Conservation (phyloP, 2,797 vertebrate species). For the Manis javanica region DNA sequence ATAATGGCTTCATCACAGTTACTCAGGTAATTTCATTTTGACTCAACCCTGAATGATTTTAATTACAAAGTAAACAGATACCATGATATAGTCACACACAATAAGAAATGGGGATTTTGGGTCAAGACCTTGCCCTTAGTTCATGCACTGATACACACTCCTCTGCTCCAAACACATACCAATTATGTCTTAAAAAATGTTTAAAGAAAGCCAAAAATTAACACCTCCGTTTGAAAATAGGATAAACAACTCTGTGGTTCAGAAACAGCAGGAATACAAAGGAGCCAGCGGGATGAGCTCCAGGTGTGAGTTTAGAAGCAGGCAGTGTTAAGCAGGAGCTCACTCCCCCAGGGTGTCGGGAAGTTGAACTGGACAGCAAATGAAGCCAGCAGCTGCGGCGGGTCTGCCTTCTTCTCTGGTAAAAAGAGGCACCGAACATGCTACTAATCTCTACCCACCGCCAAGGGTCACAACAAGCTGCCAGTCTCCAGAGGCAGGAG, state of each 20-base stretch:
- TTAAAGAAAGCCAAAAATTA: neutral
- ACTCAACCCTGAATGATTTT: constrained; percentile 67
- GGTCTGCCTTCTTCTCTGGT: neutral
- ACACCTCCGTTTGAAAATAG: neutral
- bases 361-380: neutral
- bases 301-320: neutral
- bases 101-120: neutral
- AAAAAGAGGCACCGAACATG: neutral
- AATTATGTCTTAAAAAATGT: neutral
- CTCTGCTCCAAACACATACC: neutral
- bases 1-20: neutral
- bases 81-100: neutral
- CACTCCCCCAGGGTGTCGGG: neutral
- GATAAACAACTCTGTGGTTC: neutral
- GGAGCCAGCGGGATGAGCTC: neutral
- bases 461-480: neutral
- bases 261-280: constrained; percentile 20
- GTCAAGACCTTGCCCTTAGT: neutral
- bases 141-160: neutral
- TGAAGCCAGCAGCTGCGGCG: neutral
- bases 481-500: neutral
- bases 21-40: constrained; percentile 64
- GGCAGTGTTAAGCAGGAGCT: neutral
- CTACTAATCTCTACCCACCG: neutral
- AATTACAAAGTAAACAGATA: neutral